Evolutionary conservation across 1,140 invertebrate species (phyloP).

Genomic region (Scaptodrosophila lebanonensis): DNA sequence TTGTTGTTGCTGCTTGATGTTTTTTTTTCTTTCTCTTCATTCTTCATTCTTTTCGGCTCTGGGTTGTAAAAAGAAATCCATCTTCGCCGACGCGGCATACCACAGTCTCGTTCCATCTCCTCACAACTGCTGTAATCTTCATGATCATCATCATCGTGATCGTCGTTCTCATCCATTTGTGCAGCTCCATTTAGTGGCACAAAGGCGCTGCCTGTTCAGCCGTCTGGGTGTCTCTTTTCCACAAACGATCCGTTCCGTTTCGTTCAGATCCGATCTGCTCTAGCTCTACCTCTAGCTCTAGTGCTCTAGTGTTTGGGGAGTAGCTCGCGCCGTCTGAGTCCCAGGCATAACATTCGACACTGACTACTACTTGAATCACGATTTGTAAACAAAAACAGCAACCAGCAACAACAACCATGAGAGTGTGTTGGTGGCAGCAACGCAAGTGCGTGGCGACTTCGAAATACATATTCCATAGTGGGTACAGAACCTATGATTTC

Average conservation of each 20-base stretch:
- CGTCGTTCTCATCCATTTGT: slow-evolving; percentile 8
- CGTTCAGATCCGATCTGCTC: too few species aligned
- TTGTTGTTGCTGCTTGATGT: slow-evolving; percentile 42
- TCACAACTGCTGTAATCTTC: too few species aligned
- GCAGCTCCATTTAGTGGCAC: slow-evolving; percentile 41
- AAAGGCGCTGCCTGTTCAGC: slow-evolving; percentile 25
- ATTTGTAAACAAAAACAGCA: slow-evolving; percentile 71
- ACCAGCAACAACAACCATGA: slow-evolving; percentile 24
- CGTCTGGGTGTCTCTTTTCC: background rate
- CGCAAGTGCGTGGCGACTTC: slow-evolving; percentile 49
- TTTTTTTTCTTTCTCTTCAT: background rate
- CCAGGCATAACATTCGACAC: slow-evolving; percentile 51
- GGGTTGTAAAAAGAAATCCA: slow-evolving; percentile 61
- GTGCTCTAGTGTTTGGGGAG: slow-evolving; percentile 19
- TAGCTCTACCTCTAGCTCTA: too few species aligned
- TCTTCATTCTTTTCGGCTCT: background rate
- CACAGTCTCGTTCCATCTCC: too few species aligned
- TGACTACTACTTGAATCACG: slow-evolving; percentile 69
- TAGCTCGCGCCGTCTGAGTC: slow-evolving; percentile 24
- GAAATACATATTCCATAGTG: too few species aligned
- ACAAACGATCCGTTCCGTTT: background rate
- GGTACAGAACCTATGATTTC: too few species aligned
- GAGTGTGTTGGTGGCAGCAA: slow-evolving; percentile 14
- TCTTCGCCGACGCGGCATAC: slow-evolving; percentile 46
- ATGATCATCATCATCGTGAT: slow-evolving; percentile 8